phyloP scores from a whole-genome alignment of 2,113 vertebrate genomes.

The Raja brachyura region DNA sequence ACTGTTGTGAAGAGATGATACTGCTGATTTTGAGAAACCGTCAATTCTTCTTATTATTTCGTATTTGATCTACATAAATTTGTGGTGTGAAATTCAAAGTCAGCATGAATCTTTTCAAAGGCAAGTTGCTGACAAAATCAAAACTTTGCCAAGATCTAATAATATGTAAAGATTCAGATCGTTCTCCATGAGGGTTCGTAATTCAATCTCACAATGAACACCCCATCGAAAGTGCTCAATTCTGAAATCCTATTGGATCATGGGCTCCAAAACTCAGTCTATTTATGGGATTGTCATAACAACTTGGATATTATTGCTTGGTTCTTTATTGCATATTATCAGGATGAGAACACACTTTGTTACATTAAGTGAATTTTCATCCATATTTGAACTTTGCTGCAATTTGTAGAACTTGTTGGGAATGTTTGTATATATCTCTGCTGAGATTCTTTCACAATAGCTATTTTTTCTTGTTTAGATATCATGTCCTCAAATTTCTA shows the following conservation, averaged over 20 bases:
- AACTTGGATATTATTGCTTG: background rate
- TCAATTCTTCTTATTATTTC: too few species aligned
- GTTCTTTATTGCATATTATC: background rate
- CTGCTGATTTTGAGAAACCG: background rate
- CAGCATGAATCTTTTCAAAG: background rate
- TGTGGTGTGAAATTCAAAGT: background rate
- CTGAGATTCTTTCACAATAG: background rate
- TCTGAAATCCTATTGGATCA: background rate
- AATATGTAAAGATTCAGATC: background rate
- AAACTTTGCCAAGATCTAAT: background rate
- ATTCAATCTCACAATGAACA: background rate
- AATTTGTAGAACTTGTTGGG: background rate
- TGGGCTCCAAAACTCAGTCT: background rate
- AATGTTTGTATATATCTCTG: too few species aligned
- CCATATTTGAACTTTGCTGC: background rate
- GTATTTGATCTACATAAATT: background rate
- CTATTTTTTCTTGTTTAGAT: too few species aligned
- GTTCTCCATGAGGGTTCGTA: background rate
- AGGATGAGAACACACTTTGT: background rate
- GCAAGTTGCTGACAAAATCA: background rate
- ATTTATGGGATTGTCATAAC: background rate
- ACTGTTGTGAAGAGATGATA: background rate
- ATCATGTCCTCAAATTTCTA: background rate
- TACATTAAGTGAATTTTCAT: background rate
- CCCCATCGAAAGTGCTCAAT: background rate